Base-by-base conservation (phyloP, 1,140 invertebrate species). In the Nebria ingens region DNA sequence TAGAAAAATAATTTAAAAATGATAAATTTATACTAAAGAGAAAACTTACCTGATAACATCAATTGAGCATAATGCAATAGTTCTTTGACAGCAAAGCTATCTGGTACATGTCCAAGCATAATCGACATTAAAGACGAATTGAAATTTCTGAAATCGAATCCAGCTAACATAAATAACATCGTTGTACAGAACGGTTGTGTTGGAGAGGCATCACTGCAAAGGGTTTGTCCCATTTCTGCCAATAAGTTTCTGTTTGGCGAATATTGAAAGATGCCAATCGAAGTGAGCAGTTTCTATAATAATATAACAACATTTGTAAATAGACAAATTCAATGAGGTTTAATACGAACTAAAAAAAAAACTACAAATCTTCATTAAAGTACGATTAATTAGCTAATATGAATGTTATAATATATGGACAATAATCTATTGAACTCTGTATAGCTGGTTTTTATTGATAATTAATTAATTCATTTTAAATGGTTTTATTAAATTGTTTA, bases 1-100 rank as follows among this genome's bases (percentile, higher is more conserved):
- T n/a, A n/a, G n/a, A n/a, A n/a, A n/a, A n/a, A n/a, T n/a, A n/a
- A n/a, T n/a, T n/a, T n/a, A n/a, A n/a, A n/a, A n/a, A n/a, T 34
- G 6, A 34, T 34, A 34, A 34, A 34, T 34, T n/a, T 34, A 57
- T 75, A 74, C 52, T 12, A 12, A 11, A 11, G 17, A 9, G 17
- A 17, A 12, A 4, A 45, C 3, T 45, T 45, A 45, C 40, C 40
- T 9, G 40, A 45, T 3, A 12, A 4, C 17, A 45, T 6, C 3
- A 45, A 4, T 45, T 45, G 40, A 11, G 3, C 9, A 17, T 12
- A 45, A 45, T 45, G 40, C 17, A 4, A 9, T 4, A 45, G 15
- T 45, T 45, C 40, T 17, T 45, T 45, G 9, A 45, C 17, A 45
- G 40, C 40, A 45, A 45, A 45, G 17, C 40, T 45, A 17, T 45